Conservation (phyloP, 2,113 vertebrate species). For the Pseudopipra pipra region DNA sequence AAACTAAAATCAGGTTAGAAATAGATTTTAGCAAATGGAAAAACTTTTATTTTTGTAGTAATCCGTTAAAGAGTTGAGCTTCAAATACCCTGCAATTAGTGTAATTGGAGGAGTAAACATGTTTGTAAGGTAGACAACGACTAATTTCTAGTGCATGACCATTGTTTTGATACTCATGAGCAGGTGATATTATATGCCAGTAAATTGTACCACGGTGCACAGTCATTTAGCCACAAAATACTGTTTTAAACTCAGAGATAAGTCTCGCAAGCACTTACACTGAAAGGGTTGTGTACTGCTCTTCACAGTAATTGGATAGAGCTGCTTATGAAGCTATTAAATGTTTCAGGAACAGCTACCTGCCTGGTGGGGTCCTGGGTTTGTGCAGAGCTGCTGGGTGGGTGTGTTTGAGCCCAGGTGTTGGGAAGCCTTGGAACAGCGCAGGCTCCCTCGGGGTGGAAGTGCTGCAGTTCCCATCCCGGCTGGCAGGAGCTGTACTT, state of each 20-base stretch:
- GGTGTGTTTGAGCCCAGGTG: neutral
- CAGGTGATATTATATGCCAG: fast-evolving
- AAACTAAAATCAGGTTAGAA: neutral
- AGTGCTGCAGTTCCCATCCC: neutral
- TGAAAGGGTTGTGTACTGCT: neutral
- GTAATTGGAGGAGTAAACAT: neutral
- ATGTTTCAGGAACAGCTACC: neutral
- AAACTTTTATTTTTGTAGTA: neutral
- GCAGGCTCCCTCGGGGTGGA: neutral
- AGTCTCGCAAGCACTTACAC: neutral
- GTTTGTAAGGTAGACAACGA: neutral
- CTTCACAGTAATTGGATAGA: fast-evolving
- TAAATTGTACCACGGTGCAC: fast-evolving
- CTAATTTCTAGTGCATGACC: fast-evolving
- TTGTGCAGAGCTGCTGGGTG: neutral
- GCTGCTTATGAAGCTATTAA: fast-evolving
- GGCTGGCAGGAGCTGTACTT: neutral
- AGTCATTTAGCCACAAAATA: neutral
- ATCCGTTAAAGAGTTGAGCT: neutral
- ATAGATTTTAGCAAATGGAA: neutral
- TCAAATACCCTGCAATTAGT: neutral
- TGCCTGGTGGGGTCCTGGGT: fast-evolving
- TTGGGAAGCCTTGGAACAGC: neutral
- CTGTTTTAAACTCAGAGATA: fast-evolving
- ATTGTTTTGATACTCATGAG: neutral